phyloP scores from a whole-genome alignment of 2,113 vertebrate species.

The Nesospiza acunhae region DNA sequence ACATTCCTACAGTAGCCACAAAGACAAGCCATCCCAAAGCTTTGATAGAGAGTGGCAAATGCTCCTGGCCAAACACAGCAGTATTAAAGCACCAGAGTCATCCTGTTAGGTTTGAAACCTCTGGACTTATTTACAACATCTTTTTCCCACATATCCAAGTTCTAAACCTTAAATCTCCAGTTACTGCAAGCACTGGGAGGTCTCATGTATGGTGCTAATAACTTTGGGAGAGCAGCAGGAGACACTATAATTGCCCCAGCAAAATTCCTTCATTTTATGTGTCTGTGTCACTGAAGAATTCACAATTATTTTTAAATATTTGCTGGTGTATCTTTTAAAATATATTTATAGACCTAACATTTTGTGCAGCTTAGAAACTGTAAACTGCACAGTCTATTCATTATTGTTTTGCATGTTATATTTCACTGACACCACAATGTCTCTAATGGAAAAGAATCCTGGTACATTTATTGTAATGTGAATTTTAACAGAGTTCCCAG shows the following conservation, averaged over 20 bases:
- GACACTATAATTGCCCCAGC: not conserved
- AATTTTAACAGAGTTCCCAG: constrained; percentile 5
- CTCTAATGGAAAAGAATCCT: not conserved
- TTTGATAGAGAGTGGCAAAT: not conserved
- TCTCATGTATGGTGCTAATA: not conserved
- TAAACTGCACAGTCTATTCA: not conserved
- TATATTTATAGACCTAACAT: not conserved
- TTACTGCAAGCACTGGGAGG: not conserved
- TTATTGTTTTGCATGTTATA: not conserved
- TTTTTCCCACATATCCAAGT: not conserved
- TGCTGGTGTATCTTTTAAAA: not conserved
- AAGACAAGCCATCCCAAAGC: not conserved
- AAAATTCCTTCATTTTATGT: not conserved
- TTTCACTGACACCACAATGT: not conserved
- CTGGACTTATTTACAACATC: not conserved
- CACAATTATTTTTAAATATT: constrained; percentile 19
- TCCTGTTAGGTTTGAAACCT: not conserved
- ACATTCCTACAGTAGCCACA: not conserved
- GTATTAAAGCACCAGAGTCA: not conserved
- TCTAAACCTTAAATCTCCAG: not conserved
- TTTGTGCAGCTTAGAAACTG: not conserved
- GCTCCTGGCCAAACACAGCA: not conserved
- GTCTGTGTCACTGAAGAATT: not conserved
- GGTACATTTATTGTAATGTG: not conserved
- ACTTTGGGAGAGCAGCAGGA: constrained; percentile 5